Percentiles rank a stretch among this genome's conserved stretches.
Conservation (phyloP, 1,140 invertebrate species). For the Euura lappo region DNA sequence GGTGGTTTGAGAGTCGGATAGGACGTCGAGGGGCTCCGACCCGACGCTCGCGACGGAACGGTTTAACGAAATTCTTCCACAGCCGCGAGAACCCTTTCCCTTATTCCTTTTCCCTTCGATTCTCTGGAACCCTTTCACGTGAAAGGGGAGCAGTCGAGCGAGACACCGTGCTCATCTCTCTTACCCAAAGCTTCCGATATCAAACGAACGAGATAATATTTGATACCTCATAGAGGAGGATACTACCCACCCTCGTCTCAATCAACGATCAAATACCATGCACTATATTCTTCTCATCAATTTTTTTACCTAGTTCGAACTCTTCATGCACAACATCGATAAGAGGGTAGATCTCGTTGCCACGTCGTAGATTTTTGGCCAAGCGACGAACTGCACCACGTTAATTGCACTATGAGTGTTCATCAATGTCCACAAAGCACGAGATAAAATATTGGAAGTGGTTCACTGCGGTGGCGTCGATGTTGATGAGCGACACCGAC, state of each 20-base stretch:
- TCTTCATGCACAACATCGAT: no score
- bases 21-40: conserved; percentile 16
- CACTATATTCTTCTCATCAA: no score
- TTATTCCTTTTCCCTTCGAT: conserved; percentile 9
- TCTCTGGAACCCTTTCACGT: conserved; percentile 10
- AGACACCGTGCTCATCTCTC: background rate
- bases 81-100: conserved; percentile 10
- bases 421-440: no score
- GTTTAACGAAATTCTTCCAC: conserved; percentile 36
- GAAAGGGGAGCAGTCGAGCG: background rate
- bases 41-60: conserved; percentile 29
- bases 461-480: no score
- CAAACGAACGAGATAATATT: background rate
- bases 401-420: no score
- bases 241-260: conserved; percentile 17
- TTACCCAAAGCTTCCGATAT: background rate
- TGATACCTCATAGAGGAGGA: background rate
- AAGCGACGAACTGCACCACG: no score
- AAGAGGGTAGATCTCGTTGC: no score
- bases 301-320: no score
- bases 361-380: no score
- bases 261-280: no score
- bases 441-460: no score
- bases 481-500: no score
- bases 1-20: conserved; percentile 7